Evolutionary conservation across 2,113 vertebrate genomes (phyloP).

Genomic region (Galbula dea): DNA sequence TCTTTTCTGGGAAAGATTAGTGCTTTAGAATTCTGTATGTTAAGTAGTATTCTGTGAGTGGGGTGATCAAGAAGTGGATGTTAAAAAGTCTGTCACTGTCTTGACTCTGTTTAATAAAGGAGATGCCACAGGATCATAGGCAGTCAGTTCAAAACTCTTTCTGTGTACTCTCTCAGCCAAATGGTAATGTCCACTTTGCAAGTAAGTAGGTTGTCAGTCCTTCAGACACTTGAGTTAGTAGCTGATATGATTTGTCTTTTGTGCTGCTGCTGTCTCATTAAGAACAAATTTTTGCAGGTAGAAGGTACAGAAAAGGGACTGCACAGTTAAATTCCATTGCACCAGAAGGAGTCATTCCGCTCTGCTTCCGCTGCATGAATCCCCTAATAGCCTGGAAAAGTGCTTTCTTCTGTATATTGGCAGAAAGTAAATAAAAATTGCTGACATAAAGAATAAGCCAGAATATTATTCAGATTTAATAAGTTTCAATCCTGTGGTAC

Average conservation of each 20-base stretch:
- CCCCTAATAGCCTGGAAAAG: slow-evolving; percentile 31
- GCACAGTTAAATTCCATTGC: slow-evolving; percentile 29
- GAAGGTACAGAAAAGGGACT: background rate
- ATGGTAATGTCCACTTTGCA: background rate
- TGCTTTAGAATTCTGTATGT: background rate
- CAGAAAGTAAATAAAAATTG: slow-evolving; percentile 46
- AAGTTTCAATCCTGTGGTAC: background rate
- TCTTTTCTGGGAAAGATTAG: background rate
- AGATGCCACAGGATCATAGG: background rate
- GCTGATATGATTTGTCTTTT: background rate
- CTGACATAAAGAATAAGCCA: slow-evolving; percentile 18
- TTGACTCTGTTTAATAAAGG: background rate
- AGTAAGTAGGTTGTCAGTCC: background rate
- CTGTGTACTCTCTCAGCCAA: background rate
- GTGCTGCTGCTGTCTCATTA: background rate
- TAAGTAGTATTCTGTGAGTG: background rate
- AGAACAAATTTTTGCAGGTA: slow-evolving; percentile 36
- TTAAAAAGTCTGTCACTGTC: background rate
- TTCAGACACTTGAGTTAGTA: background rate
- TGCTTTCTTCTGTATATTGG: background rate
- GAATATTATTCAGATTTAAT: background rate
- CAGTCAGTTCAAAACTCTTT: background rate
- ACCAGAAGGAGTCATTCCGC: slow-evolving; percentile 40
- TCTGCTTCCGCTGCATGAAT: background rate
- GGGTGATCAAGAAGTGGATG: background rate